Evolutionary conservation across 2,888 invertebrate genomes (phyloP), one percentile per base, ranked within the genome.

Genomic region (Drosophila putrida): DNA sequence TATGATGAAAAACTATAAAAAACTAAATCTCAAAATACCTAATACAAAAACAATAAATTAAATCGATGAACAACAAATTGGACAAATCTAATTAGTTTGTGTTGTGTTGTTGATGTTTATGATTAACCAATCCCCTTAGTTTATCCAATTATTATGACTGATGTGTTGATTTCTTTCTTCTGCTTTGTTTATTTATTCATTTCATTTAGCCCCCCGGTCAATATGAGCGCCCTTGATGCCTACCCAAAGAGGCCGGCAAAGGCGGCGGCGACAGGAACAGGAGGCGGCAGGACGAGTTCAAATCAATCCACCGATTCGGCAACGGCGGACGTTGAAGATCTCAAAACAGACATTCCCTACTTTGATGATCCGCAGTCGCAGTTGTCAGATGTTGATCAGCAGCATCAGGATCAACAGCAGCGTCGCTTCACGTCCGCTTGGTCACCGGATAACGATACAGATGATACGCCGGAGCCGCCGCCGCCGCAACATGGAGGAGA

Each of bases 261-360:
- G 27, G 39, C 66, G 28, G 28, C 70, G 41, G 41, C 66, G 27
- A 27, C 70, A 39, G 41, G n/a, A n/a, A n/a, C n/a, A n/a, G n/a
- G n/a, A n/a, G n/a, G n/a, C n/a, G n/a, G 74, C 36, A 63, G 83
- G 33, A 51, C 63, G 4, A 57, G 63, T 36, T 44, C 54, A 31
- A 41, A 44, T 10, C 68, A 51, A 6, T 38, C 59, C 44, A 33
- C 44, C 46, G 53, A 55, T 39, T 43, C 69, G 59, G 62, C 70
- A 41, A 55, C 71, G 27, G 49, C 75, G 55, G 83, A 83, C 51
- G 63, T 63, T 67, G 80, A 90, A 63, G 86, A 88, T 73, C 78
- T 80, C 72, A 89, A 89, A 79, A 73, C 74, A 78, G 78, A 82
- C 89, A 89, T 90, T 89, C 90, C 89, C 58, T 89, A 72, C 69